phyloP scores from a whole-genome alignment of 2,888 invertebrate species.

The Bhutanitis thaidina region DNA sequence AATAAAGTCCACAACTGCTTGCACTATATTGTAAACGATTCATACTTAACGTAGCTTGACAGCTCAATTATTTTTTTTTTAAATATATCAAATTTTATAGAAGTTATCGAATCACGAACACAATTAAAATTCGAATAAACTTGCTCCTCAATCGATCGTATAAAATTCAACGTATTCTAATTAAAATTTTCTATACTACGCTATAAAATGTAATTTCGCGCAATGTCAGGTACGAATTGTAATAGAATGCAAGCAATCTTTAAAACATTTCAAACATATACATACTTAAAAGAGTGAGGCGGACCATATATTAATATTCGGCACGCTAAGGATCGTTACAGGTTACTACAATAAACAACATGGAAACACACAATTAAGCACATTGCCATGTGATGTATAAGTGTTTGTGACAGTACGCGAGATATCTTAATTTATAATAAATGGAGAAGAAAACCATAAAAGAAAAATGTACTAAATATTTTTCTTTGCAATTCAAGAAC shows the following conservation, averaged over 20 bases:
- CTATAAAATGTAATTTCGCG: neutral
- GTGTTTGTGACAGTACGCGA: neutral
- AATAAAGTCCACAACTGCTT: neutral
- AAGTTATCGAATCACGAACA: no score
- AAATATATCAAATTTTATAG: no score
- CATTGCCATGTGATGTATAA: neutral
- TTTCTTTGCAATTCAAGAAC: no score
- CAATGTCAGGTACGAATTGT: constrained; percentile 5
- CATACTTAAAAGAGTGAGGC: constrained; percentile 6
- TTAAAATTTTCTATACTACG: no score
- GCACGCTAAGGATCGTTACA: neutral
- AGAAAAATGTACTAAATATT: no score
- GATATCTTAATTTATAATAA: no score
- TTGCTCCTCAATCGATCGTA: no score
- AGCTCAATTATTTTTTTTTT: no score
- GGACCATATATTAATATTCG: neutral
- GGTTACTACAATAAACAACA: neutral
- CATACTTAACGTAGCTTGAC: neutral
- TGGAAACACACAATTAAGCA: neutral
- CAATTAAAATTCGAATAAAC: no score
- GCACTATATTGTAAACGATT: neutral
- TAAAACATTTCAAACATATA: constrained; percentile 18
- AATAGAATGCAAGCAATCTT: constrained; percentile 9
- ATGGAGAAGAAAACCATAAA: no score
- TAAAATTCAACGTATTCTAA: no score